Base-by-base conservation (phyloP, 2,888 invertebrate genomes). In the Watsonalla binaria region DNA sequence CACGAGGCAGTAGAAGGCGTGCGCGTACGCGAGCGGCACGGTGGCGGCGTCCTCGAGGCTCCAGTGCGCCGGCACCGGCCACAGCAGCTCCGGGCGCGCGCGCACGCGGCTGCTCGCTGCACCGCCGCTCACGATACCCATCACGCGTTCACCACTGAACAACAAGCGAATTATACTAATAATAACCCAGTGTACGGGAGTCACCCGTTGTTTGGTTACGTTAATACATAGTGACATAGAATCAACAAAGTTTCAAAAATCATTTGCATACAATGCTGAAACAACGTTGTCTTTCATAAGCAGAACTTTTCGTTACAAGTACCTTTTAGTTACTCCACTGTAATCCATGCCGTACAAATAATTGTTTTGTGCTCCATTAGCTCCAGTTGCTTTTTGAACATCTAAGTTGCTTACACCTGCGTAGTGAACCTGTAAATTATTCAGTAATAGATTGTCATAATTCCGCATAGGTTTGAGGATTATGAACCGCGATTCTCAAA, bases 21-120 rank as follows among this genome's bases (percentile, higher is more conserved):
- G 90, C 46, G 84, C 84, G 67, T 95, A 95, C 0, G 94, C 94
- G 50, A 94, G 92, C 0, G 95, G 95, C 0, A 95, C 92, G 0
- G 95, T 94, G 6, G 94, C 94, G 1, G 94, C 95, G 59, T 95
- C 94, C 68, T 93, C 92, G 37, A 95, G 70, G 1, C 89, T 88
- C 94, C 95, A 95, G n/a, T 84, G 70, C 0, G 92, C 86, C 0
- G 95, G 95, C 6, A 95, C 85, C 6, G 92, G 85, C 95, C 95
- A 96, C 11, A 77, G 58, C 51, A 92, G 74, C 37, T 84, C 68
- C 0, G 76, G 74, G 59, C 92, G 86, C 4, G 88, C 91, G 46
- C 82, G 80, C 1, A 94, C 89, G 37, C 86, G 72, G 2, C 91
- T 89, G 0, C 93, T 90, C 35, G 93, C 72, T n/a, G 93, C 90